Conservation (phyloP, 2,797 vertebrate species). For the Urophycis tenuis region DNA sequence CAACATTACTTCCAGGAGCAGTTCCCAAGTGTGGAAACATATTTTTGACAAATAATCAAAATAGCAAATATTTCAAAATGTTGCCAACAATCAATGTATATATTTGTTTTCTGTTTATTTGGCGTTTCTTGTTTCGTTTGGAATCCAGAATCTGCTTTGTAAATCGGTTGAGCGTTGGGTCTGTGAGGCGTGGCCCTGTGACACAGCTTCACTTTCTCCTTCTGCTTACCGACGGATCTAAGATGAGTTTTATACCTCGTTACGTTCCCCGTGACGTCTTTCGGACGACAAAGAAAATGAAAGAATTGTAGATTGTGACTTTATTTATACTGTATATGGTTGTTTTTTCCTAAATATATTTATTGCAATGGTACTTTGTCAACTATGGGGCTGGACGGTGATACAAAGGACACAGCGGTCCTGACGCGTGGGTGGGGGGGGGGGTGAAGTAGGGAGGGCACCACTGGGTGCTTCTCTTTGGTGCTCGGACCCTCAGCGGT, state of each 20-base stretch:
- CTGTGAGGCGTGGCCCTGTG: constrained; percentile 51
- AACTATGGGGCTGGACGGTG: constrained; percentile 65
- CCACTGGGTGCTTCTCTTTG: constrained; percentile 54
- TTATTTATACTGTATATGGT: constrained; percentile 77
- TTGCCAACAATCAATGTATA: constrained; percentile 58
- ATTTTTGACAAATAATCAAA: not conserved
- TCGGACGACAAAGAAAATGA: constrained; percentile 54
- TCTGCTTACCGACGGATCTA: constrained; percentile 53
- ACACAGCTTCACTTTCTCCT: constrained; percentile 40
- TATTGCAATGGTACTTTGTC: constrained; percentile 72
- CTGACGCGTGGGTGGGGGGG: constrained; percentile 60
- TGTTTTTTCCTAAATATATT: constrained; percentile 71
- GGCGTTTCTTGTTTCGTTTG: constrained; percentile 65
- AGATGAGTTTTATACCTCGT: constrained; percentile 67
- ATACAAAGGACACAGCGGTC: constrained; percentile 64
- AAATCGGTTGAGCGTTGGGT: constrained; percentile 50
- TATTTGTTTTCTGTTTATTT: constrained; percentile 64
- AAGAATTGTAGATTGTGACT: constrained; percentile 70
- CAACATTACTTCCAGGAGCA: not conserved
- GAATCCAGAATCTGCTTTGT: constrained; percentile 62
- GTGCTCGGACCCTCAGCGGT: constrained; percentile 68
- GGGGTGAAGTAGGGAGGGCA: constrained; percentile 56
- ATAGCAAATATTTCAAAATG: constrained; percentile 11
- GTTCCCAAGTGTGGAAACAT: not conserved
- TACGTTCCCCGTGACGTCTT: constrained; percentile 51